Evolutionary conservation across 2,797 vertebrate species (phyloP).

Genomic region (Falco columbarius): DNA sequence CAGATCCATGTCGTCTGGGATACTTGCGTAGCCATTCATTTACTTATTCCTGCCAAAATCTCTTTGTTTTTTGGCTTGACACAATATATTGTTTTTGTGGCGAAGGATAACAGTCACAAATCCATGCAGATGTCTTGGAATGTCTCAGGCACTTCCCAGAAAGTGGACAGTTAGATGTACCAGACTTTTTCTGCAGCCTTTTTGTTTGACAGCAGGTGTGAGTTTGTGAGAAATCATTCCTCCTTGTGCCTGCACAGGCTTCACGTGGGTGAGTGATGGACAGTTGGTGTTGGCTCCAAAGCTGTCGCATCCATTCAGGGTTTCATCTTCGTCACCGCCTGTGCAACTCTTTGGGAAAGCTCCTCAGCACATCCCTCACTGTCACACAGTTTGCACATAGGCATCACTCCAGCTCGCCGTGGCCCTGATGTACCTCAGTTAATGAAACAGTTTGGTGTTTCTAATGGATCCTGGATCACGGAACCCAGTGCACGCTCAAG

Average conservation of each 20-base stretch:
- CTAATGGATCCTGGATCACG: neutral
- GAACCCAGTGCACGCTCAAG: neutral
- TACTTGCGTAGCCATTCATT: neutral
- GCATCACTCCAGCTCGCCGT: neutral
- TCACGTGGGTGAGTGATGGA: neutral
- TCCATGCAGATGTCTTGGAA: neutral
- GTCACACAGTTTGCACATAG: neutral
- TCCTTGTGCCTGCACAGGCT: neutral
- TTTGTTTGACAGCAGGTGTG: neutral
- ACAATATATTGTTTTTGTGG: neutral
- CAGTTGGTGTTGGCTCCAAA: neutral
- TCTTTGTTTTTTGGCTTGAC: neutral
- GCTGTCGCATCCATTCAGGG: neutral
- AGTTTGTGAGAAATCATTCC: neutral
- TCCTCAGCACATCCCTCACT: neutral
- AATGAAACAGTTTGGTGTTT: neutral
- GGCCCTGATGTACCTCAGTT: neutral
- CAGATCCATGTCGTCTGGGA: neutral
- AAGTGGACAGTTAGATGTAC: neutral
- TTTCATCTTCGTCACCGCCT: neutral
- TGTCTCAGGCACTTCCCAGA: neutral
- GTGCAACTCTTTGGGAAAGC: neutral
- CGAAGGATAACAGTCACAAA: fast-evolving
- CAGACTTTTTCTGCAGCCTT: neutral
- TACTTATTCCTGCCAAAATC: neutral